Evolutionary conservation across 2,797 vertebrate genomes (phyloP).

Genomic region (Lagodon rhomboides): DNA sequence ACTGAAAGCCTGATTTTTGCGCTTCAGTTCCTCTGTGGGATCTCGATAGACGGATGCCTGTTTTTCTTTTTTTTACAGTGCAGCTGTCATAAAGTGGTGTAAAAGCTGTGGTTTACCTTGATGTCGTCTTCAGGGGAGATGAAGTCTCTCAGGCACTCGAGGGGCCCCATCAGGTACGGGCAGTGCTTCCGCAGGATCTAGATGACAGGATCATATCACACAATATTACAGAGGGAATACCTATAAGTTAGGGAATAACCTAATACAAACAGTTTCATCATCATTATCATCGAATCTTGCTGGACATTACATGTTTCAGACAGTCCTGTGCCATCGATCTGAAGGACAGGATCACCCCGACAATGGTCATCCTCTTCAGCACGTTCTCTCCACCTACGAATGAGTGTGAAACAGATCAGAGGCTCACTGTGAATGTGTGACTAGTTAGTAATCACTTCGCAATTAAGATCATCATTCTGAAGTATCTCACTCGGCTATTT

Average conservation of each 20-base stretch:
- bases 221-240: neutral
- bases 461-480: neutral
- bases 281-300: neutral
- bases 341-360: constrained; percentile 80
- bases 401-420: constrained; percentile 27
- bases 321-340: constrained; percentile 78
- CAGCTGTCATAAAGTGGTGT: neutral
- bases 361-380: constrained; percentile 93
- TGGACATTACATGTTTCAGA: constrained; percentile 86
- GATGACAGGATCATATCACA: constrained; percentile 33
- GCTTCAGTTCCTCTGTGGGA: constrained; percentile 11
- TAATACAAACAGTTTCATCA: neutral
- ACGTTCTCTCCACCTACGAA: constrained; percentile 90
- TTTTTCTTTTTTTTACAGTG: neutral
- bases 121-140: constrained; percentile 90
- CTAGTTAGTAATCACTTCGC: neutral
- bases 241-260: no score
- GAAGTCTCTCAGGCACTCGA: constrained; percentile 86
- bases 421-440: neutral
- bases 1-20: neutral
- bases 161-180: constrained; percentile 91
- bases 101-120: constrained; percentile 82
- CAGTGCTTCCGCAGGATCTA: constrained; percentile 91
- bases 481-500: constrained; percentile 13
- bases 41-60: neutral